Percentiles rank a stretch among this genome's conserved stretches.
Evolutionary conservation across 2,888 invertebrate genomes (phyloP).

Genomic region (Heliothis peltigera): DNA sequence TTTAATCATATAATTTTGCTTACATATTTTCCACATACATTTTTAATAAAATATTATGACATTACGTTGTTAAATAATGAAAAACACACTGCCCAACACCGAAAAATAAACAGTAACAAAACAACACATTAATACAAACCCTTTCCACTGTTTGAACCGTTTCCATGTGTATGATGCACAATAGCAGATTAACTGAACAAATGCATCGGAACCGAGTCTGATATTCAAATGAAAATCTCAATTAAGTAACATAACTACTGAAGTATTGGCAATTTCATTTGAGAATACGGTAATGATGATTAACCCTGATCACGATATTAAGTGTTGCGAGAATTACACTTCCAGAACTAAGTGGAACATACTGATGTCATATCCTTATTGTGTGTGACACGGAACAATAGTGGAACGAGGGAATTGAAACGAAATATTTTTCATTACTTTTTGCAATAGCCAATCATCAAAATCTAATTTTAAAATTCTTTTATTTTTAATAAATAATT

Average conservation of each 20-base stretch:
- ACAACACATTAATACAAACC: conserved; percentile 17
- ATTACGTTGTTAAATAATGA: no score
- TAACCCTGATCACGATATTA: conserved; percentile 47
- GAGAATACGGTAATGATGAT: conserved; percentile 43
- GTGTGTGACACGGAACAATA: conserved; percentile 7
- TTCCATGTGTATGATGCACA: conserved; percentile 31
- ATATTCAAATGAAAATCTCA: conserved; percentile 35
- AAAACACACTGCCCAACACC: neutral
- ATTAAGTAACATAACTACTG: conserved; percentile 29
- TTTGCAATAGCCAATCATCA: neutral
- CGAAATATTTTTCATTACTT: neutral
- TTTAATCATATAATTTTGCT: no score
- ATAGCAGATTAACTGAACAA: conserved; percentile 28
- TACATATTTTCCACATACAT: no score
- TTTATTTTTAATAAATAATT: no score
- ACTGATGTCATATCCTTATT: conserved; percentile 63
- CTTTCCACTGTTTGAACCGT: neutral
- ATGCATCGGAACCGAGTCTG: conserved; percentile 8
- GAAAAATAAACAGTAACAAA: neutral
- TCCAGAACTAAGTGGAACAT: conserved; percentile 40
- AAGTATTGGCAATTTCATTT: conserved; percentile 36
- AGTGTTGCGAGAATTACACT: conserved; percentile 46
- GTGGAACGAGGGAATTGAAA: conserved; percentile 1
- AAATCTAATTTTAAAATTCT: neutral
- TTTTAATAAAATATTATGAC: no score